Percentiles rank a stretch among this genome's conserved stretches.
Evolutionary conservation across 30 jellyfish, hydroid and myxozoan species (phyloP).

Genomic region (Morbakka virulenta): DNA sequence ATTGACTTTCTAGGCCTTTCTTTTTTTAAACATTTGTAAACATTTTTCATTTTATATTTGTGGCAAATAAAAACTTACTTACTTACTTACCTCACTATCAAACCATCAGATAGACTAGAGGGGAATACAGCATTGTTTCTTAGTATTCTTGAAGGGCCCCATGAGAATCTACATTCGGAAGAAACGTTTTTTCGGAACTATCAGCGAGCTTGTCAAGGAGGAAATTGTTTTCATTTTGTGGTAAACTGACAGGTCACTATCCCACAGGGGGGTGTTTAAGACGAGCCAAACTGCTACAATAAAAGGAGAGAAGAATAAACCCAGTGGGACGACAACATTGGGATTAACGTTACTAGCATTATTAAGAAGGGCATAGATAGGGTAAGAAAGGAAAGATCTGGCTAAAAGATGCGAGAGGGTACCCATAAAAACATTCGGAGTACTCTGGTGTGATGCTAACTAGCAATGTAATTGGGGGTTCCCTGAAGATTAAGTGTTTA

Average conservation of each 20-base stretch:
- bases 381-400: constrained; percentile 6
- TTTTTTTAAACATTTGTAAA: too few relatives aligned
- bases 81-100: too few relatives aligned
- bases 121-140: constrained; percentile 23
- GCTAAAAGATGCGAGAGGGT: too few relatives aligned
- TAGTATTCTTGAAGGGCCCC: neutral
- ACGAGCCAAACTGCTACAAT: neutral
- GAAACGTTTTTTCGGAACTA: neutral
- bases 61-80: too few relatives aligned
- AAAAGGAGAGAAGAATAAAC: constrained; percentile 9
- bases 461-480: constrained; percentile 23
- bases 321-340: constrained; percentile 12
- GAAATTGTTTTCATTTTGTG: constrained; percentile 20
- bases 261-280: constrained; percentile 48
- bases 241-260: constrained; percentile 18
- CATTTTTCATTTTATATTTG: too few relatives aligned
- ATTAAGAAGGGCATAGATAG: constrained; percentile 1
- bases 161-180: constrained; percentile 6
- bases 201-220: constrained; percentile 5
- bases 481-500: constrained; percentile 2
- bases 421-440: neutral
- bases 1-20: too few relatives aligned
- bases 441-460: constrained; percentile 44
- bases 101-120: constrained; percentile 32
- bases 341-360: neutral